Evolutionary conservation across 2,888 invertebrate species (phyloP), one percentile per base, ranked within the genome.

Genomic region (Rhaphigaster nebulosa): DNA sequence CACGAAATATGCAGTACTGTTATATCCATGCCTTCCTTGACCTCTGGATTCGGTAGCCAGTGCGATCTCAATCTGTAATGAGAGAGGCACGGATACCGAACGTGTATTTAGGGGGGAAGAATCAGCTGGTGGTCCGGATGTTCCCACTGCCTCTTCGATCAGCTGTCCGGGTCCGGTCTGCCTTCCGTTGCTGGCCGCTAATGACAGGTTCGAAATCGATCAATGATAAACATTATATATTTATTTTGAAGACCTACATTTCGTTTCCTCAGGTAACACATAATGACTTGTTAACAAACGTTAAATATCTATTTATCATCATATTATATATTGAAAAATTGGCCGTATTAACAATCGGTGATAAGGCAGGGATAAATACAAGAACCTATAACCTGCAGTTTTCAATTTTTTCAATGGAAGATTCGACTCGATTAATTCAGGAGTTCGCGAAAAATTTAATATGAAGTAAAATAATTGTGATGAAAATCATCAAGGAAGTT

Each of bases 111-210:
- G 65, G 65, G 15, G 65, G n/a, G 60, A 60, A 38, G 34, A 2
- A 38, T 38, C 70, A 76, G 70, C 70, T 76, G 38, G 70, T 76
- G 70, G 70, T 76, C 70, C 70, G 38, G 70, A 76, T 76, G 70
- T 76, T 20, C 38, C 70, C 34, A 8, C 29, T 34, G 70, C 70
- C 70, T 34, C 29, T 15, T 34, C 15, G 3, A 70, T 38, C 70
- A 38, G 34, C 26, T 26, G 26, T n/a, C n/a, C 4, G 56, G 26
- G 56, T 52, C 52, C 13, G 56, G 56, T 3, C 12, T 3, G 10
- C 1, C 12, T 29, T 65, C 29, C 65, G n/a, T 15, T 8, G 65
- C 8, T 65, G 65, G 34, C 38, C 70, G 6, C 6, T 38, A 38
- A 76, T 38, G 1, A 23, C 29, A 12, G 34, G 8, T 0, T 38